A percentile compares a stretch with the other conserved stretches of the same genome.
phyloP scores from a whole-genome alignment of 2,888 invertebrate species.

The Galerucella calmariensis region DNA sequence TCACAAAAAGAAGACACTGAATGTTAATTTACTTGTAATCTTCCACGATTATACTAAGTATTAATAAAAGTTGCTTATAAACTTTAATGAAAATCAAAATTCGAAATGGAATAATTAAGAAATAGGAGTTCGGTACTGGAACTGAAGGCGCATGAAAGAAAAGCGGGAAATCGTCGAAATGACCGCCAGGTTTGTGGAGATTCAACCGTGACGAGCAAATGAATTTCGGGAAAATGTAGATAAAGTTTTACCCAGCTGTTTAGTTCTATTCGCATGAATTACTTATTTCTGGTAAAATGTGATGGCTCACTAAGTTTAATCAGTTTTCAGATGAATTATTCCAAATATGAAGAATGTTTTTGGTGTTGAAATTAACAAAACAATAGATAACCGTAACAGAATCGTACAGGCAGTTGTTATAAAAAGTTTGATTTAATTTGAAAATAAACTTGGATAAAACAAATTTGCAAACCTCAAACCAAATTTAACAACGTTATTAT shows the following conservation, averaged over 20 bases:
- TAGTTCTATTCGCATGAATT: slow-evolving; percentile 12
- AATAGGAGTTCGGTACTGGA: slow-evolving; percentile 53
- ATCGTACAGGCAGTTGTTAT: neutral
- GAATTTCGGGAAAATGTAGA: slow-evolving; percentile 53
- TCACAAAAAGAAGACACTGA: neutral
- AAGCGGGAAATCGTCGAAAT: slow-evolving; percentile 22
- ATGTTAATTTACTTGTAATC: slow-evolving; percentile 50
- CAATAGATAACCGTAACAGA: neutral
- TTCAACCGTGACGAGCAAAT: slow-evolving; percentile 50
- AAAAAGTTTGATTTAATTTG: no score
- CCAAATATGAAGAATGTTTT: neutral
- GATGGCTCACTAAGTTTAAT: neutral
- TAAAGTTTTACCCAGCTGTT: slow-evolving; percentile 34
- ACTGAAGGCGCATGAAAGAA: slow-evolving; percentile 40
- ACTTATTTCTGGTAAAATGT: neutral
- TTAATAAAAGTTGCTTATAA: slow-evolving; percentile 55
- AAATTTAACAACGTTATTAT: no score
- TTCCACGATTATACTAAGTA: slow-evolving; percentile 49
- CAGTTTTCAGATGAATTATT: neutral
- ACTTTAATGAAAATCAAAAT: slow-evolving; percentile 60
- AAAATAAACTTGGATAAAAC: no score
- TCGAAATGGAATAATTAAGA: slow-evolving; percentile 60
- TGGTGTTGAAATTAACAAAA: neutral
- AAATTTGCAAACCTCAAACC: no score
- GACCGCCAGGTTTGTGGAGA: slow-evolving; percentile 42